phyloP scores from a whole-genome alignment of 2,797 vertebrate genomes.

The Phoebastria nigripes region DNA sequence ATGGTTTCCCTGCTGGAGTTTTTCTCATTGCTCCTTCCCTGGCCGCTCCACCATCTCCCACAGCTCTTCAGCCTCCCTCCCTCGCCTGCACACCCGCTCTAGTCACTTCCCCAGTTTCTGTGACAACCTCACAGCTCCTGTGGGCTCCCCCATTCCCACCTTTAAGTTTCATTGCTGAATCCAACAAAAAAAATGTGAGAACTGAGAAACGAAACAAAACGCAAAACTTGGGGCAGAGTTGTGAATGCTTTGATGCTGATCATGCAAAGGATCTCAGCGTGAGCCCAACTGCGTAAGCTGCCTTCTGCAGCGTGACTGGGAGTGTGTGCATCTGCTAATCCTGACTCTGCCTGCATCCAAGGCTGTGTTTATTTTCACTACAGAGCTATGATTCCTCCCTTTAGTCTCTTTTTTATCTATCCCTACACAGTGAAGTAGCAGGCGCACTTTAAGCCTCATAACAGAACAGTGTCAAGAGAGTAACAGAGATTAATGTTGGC shows the following conservation, averaged over 20 bases:
- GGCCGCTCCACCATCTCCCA: not conserved
- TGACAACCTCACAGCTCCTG: not conserved
- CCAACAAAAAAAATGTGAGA: not conserved
- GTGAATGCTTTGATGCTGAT: not conserved
- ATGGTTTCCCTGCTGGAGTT: not conserved
- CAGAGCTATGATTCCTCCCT: not conserved
- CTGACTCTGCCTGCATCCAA: not conserved
- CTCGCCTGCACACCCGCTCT: rapidly evolving
- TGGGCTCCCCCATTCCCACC: not conserved
- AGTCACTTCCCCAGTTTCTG: not conserved
- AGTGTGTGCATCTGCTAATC: not conserved
- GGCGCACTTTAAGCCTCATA: not conserved
- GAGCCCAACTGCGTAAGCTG: not conserved
- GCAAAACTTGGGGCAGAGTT: rapidly evolving
- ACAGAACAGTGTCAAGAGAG: not conserved
- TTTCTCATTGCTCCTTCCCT: not conserved
- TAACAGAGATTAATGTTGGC: not conserved
- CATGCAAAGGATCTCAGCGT: not conserved
- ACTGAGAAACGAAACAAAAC: not conserved
- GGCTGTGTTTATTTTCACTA: not conserved
- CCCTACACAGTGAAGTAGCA: not conserved
- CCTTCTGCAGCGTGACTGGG: not conserved
- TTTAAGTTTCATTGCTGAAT: not conserved
- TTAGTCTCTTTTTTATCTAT: not conserved
- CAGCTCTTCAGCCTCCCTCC: not conserved